Evolutionary conservation across 2,113 vertebrate species (phyloP).

Genomic region (Cyprinus carpio): DNA sequence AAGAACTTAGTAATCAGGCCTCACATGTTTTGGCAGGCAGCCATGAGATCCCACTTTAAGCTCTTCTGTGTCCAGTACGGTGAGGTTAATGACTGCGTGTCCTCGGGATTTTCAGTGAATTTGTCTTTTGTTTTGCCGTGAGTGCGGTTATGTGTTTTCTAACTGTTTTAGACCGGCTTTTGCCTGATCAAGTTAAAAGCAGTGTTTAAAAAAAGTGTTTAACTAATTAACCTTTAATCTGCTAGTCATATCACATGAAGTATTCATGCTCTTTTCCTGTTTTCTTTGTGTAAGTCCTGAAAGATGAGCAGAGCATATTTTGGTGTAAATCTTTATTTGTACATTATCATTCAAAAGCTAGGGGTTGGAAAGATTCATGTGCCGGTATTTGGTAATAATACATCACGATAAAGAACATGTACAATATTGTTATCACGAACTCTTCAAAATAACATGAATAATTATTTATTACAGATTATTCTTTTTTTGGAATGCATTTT

Average conservation of each 20-base stretch:
- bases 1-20: background rate
- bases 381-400: too few species aligned
- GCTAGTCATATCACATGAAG: background rate
- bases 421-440: too few species aligned
- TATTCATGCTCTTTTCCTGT: background rate
- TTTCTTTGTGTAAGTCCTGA: background rate
- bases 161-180: background rate
- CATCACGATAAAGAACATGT: too few species aligned
- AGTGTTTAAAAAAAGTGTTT: background rate
- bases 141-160: background rate
- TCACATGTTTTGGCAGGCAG: constrained; percentile 15
- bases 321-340: background rate
- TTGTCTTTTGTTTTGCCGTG: background rate
- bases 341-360: background rate
- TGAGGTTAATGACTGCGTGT: background rate
- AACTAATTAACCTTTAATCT: constrained; percentile 2
- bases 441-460: too few species aligned
- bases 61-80: background rate
- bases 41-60: background rate
- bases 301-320: background rate
- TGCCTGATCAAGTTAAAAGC: background rate
- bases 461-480: too few species aligned
- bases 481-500: too few species aligned
- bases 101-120: background rate
- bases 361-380: background rate